Base-by-base conservation (phyloP, 2,113 vertebrate species). In the Coturnix japonica region DNA sequence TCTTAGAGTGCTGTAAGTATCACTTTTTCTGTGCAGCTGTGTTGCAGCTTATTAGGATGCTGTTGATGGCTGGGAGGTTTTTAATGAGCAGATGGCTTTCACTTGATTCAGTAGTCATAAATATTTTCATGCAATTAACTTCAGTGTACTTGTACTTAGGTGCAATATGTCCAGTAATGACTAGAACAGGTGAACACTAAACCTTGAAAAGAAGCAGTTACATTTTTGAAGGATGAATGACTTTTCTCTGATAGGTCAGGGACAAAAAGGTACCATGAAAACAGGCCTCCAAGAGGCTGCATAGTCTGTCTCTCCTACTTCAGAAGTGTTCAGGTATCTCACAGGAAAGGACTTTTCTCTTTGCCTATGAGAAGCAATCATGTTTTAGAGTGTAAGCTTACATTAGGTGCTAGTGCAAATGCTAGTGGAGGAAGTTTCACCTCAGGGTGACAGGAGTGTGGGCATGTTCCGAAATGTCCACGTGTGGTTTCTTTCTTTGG, bases 1-100 rank as follows among this genome's bases (percentile, higher is more conserved):
- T 5, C 98, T 99, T 46, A 98, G 99, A 39, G 98, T 99, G 89
- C 97, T 99, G 99, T 99, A 96, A 99, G 99, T 99, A 95, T 87
- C 64, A 28, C 17, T 44, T 84, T n/a, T 84, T 26, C 4, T 1
- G 1, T 5, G 74, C 77, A 9, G 35, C 44, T n/a, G 28, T 11
- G 16, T 54, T 91, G 84, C 72, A 85, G 72, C 64, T 94, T 67
- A 33, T 56, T 67, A 46, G 71, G 31, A 90, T 89, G 78, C 93
- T 77, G 35, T 49, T 44, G 53, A 18, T 57, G 71, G 25, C 63
- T 51, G 35, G 54, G 46, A 35, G 83, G 65, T n/a, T 26, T 64
- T 46, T 70, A 21, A 67, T 13, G 70, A 93, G 76, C 78, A 49
- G 54, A 75, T 82, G 91, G 87, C 81, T 85, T 94, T 84, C 39